phyloP scores from a whole-genome alignment of 2,888 invertebrate species.

The Brenthis daphne region DNA sequence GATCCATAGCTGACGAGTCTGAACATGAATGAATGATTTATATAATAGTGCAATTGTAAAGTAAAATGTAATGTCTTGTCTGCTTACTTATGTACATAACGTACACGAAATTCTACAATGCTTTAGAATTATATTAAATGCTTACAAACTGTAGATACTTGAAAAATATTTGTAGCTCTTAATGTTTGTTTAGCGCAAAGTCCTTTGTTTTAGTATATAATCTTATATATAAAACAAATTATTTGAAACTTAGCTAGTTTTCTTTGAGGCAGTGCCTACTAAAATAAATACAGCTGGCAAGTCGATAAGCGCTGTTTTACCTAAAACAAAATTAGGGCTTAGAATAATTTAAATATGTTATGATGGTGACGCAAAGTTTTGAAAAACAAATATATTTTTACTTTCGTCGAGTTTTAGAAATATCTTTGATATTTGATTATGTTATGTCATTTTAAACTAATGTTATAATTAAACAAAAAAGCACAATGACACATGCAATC shows the following conservation, averaged over 20 bases:
- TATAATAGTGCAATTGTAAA: constrained; percentile 21
- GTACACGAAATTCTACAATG: constrained; percentile 17
- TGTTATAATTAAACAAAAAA: constrained; percentile 10
- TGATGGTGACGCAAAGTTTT: constrained; percentile 3
- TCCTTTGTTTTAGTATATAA: constrained; percentile 4
- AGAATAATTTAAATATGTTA: constrained; percentile 6
- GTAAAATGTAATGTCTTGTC: constrained; percentile 15
- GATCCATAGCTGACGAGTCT: neutral
- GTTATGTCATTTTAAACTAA: constrained; percentile 2
- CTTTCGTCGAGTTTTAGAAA: neutral
- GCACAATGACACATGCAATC: constrained; percentile 14
- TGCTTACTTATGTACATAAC: constrained; percentile 16
- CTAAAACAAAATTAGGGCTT: constrained; percentile 9
- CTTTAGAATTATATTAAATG: constrained; percentile 5
- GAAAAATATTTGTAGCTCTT: constrained; percentile 7
- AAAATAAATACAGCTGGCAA: neutral
- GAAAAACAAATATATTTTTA: constrained; percentile 7
- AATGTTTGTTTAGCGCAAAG: constrained; percentile 18
- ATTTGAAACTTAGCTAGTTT: constrained; percentile 4
- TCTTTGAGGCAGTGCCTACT: constrained; percentile 16
- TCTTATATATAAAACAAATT: constrained; percentile 4
- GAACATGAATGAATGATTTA: constrained; percentile 2
- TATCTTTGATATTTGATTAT: constrained; percentile 13
- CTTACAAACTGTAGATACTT: constrained; percentile 19
- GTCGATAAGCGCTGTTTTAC: neutral